These are phyloP conservation scores for Papilio xuthus DNA, from an alignment of 1,140 invertebrate genomes.

Conservation along the genomic window DNA sequence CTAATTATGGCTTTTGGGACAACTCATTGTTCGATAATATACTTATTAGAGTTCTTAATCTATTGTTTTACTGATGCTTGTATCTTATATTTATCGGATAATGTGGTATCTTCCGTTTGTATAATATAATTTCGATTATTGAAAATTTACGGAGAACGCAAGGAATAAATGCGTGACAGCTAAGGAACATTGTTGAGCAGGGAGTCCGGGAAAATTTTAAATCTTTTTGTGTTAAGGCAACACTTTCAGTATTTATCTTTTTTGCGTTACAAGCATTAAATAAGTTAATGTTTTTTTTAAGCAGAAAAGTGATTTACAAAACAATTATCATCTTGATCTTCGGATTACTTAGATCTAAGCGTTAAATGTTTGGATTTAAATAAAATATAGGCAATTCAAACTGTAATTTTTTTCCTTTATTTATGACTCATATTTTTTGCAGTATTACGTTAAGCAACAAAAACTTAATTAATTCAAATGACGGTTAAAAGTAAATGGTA, in stretches of 20 bases:
- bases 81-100: conserved; percentile 1
- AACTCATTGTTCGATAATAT: conserved; percentile 43
- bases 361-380: neutral
- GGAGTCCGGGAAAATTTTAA: neutral
- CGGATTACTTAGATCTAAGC: neutral
- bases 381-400: neutral
- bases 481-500: neutral
- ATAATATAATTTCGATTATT: neutral
- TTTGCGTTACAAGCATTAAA: neutral
- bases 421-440: neutral
- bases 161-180: neutral
- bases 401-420: no score
- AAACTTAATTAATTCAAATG: neutral
- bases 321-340: neutral
- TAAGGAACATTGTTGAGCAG: neutral
- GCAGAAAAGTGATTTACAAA: no score
- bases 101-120: neutral
- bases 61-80: conserved; percentile 19
- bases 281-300: neutral
- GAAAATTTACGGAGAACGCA: neutral
- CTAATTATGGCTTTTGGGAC: conserved; percentile 44
- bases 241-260: neutral
- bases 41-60: conserved; percentile 29
- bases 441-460: neutral
- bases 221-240: neutral